Evolutionary conservation across 1,140 invertebrate species (phyloP), one percentile per base, ranked within the genome.

Genomic region (Listronotus oregonensis): DNA sequence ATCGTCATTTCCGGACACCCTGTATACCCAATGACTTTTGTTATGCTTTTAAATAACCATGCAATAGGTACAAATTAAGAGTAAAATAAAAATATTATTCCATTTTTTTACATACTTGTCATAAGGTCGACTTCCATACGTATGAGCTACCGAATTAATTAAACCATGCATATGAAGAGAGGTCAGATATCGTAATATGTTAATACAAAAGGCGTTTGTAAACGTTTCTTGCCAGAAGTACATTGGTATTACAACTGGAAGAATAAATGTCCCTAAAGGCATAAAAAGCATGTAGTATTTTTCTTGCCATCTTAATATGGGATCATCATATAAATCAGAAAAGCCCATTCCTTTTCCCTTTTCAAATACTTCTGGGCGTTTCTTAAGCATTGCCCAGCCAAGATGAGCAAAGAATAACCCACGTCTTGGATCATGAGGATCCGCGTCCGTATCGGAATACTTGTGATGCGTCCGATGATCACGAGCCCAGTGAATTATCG

Each of bases 121-220:
- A 77, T 97, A 99, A 0, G 96, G 96, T 74, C 88, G 89, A 64
- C 86, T 85, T 47, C 97, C 97, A 82, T 90, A 95, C 71, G 94
- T 85, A 81, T 98, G 96, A 1, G 96, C 96, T 15, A 92, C 92
- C 63, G 92, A 95, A 79, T 98, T 98, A 0, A 98, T 95, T 39
- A 95, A 81, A 95, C 96, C 98, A 6, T 96, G 98, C 67, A 89
- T 87, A 76, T 99, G 94, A 15, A 98, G 82, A 11, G 89, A 91
- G 71, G 92, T 87, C 11, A 87, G 85, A 80, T 96, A 98, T 31
- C 96, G 87, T 73, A 97, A 86, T 71, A 97, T 79, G 3, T 89
- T 87, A 1, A 97, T 84, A 78, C 93, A 94, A 81, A 90, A 96
- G 2, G 93, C 85, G 72, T 91, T 92, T 9, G 75, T 71, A 73